phyloP scores from a whole-genome alignment of 1,140 invertebrate genomes.

The Melitaea cinxia region DNA sequence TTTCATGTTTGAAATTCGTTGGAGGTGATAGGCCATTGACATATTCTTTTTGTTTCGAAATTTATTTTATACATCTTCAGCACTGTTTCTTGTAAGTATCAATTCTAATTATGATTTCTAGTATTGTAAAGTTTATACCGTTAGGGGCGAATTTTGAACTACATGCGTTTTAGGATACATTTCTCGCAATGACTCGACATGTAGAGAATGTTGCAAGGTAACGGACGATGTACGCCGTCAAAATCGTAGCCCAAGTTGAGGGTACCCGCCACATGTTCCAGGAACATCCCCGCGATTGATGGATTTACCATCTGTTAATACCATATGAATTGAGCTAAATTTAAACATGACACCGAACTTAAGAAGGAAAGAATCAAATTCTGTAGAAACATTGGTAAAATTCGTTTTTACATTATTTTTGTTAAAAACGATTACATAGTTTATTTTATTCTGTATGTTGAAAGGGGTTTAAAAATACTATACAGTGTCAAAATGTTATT shows the following conservation, averaged over 20 bases:
- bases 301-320: slow-evolving; percentile 40
- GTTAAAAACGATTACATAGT: too few species aligned
- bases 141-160: slow-evolving; percentile 23
- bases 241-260: slow-evolving; percentile 29
- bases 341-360: background rate
- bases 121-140: too few species aligned
- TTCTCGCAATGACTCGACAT: slow-evolving; percentile 24
- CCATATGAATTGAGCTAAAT: background rate
- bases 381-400: too few species aligned
- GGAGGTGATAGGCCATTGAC: too few species aligned
- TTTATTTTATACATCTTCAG: too few species aligned
- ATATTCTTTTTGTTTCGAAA: too few species aligned
- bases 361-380: too few species aligned
- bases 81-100: background rate
- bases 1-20: too few species aligned
- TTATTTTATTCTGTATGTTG: too few species aligned
- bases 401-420: too few species aligned
- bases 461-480: too few species aligned
- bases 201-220: slow-evolving; percentile 23
- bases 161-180: slow-evolving; percentile 31
- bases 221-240: slow-evolving; percentile 32
- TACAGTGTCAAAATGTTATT: too few species aligned
- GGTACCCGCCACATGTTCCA: slow-evolving; percentile 43
- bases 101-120: background rate
- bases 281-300: slow-evolving; percentile 41